A percentile compares a stretch with the other conserved stretches of the same genome.
Evolutionary conservation across 1,140 invertebrate species (phyloP).

Genomic region (Panagrolaimus sp.): DNA sequence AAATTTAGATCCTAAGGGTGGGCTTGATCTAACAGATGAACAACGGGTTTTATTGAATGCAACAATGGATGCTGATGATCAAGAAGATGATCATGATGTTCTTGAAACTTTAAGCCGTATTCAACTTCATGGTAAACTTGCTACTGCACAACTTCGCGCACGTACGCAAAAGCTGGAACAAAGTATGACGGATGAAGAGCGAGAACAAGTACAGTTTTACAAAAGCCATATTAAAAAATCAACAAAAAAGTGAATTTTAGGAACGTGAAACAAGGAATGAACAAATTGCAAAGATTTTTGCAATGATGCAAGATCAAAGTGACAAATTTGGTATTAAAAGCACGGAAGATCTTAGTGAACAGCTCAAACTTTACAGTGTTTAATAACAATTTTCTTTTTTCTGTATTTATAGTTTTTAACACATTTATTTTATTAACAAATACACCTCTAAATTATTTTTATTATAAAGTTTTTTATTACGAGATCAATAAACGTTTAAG

Average conservation of each 20-base stretch:
- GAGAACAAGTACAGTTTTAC: constrained; percentile 5
- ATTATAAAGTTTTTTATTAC: no score
- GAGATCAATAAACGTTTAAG: no score
- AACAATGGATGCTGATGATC: neutral
- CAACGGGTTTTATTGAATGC: neutral
- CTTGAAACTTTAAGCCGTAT: neutral
- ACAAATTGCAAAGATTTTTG: constrained; percentile 10
- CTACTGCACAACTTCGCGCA: constrained; percentile 1
- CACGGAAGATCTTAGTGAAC: constrained; percentile 1
- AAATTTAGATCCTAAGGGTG: neutral
- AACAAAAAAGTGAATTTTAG: neutral
- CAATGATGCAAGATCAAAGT: constrained; percentile 5
- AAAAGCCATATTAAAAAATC: no score
- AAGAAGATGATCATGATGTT: neutral
- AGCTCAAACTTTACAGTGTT: constrained; percentile 9
- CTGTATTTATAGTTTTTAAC: neutral
- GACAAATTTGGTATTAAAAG: constrained; percentile 5
- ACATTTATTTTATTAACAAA: no score
- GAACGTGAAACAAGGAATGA: neutral
- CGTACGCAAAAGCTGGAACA: neutral
- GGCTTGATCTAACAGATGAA: neutral
- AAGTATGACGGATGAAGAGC: neutral
- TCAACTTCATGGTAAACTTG: constrained; percentile 8
- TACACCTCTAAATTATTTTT: no score
- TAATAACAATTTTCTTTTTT: neutral